Percentiles rank a stretch among this genome's conserved stretches.
These are phyloP conservation scores for Torymus auratus DNA, from an alignment of 2,888 invertebrate species.

Conservation along the genomic window DNA sequence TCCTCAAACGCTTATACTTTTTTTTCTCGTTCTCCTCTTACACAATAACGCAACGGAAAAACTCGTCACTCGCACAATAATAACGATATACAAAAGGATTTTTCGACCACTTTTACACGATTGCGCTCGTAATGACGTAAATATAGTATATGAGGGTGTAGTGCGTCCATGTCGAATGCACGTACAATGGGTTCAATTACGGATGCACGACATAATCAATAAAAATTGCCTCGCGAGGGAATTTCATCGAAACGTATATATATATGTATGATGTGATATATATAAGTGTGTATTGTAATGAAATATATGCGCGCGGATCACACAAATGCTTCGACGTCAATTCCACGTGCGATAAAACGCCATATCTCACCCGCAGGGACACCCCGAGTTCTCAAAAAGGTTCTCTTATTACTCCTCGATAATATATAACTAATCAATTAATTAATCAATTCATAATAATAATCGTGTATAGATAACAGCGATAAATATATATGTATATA, in stretches of 20 bases:
- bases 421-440: background rate
- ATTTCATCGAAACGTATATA: conserved; percentile 30
- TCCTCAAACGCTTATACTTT: too few species aligned
- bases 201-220: background rate
- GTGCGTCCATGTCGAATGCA: too few species aligned
- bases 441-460: background rate
- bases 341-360: conserved; percentile 50
- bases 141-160: too few species aligned
- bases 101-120: conserved; percentile 18
- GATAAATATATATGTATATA: conserved; percentile 30
- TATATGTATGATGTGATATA: too few species aligned
- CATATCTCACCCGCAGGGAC: conserved; percentile 36
- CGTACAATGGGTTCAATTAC: too few species aligned
- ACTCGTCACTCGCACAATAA: too few species aligned
- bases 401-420: background rate
- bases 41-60: too few species aligned
- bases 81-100: conserved; percentile 24
- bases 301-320: conserved; percentile 40
- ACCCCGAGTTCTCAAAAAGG: conserved; percentile 28
- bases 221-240: conserved; percentile 1
- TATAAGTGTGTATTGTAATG: too few species aligned
- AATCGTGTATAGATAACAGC: conserved; percentile 48
- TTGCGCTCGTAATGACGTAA: conserved; percentile 21
- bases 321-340: conserved; percentile 55
- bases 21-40: too few species aligned